A percentile compares a stretch with the other conserved stretches of the same genome.
phyloP scores from a whole-genome alignment of 2,888 invertebrate species.

The Ceraclea dissimilis region DNA sequence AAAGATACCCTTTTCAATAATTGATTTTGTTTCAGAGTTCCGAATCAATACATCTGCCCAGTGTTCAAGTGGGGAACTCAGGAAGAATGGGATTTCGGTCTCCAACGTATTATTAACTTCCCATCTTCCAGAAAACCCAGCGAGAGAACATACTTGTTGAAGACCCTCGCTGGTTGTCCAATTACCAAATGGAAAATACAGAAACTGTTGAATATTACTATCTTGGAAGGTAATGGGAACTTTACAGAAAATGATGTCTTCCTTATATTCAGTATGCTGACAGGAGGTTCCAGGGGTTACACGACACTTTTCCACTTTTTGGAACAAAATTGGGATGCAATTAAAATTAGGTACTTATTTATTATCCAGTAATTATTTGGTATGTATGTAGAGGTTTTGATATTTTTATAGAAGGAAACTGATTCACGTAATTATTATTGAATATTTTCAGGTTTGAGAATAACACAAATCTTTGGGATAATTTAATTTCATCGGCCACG shows the following conservation, averaged over 20 bases:
- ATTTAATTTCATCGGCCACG: conserved; percentile 64
- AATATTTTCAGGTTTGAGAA: conserved; percentile 51
- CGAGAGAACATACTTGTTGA: conserved; percentile 69
- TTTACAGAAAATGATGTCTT: conserved; percentile 71
- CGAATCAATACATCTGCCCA: conserved; percentile 70
- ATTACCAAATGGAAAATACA: conserved; percentile 63
- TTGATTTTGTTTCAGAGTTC: conserved; percentile 54
- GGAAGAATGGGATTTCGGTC: conserved; percentile 76
- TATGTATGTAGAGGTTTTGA: not conserved
- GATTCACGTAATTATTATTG: not conserved
- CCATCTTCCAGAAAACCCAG: conserved; percentile 62
- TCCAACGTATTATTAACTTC: conserved; percentile 68
- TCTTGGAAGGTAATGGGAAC: conserved; percentile 61
- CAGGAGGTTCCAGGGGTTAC: conserved; percentile 63
- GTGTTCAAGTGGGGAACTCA: conserved; percentile 75
- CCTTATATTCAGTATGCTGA: conserved; percentile 67
- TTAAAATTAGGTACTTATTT: conserved; percentile 53
- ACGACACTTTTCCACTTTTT: conserved; percentile 65
- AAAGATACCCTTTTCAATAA: no score
- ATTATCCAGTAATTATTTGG: not conserved
- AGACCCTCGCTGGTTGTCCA: conserved; percentile 73
- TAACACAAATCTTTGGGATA: conserved; percentile 70
- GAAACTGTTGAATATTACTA: conserved; percentile 57
- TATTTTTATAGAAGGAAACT: not conserved
- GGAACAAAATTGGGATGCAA: conserved; percentile 58